Base-by-base conservation (phyloP, 2,113 vertebrate genomes). In the Poeciliopsis prolifica region DNA sequence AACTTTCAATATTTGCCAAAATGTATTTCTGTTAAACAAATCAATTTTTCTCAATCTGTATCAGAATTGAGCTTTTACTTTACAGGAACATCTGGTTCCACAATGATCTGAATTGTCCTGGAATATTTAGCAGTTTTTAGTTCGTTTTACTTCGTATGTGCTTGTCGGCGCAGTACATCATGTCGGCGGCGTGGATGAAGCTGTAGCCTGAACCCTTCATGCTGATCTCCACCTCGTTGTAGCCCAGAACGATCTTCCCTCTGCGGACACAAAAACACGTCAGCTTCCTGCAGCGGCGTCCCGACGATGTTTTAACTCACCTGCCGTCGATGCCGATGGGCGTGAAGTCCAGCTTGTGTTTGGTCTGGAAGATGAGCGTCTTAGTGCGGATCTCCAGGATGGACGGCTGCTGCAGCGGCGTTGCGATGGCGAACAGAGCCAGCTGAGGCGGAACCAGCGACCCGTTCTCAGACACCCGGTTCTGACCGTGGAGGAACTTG, bases 141-240 rank as follows among this genome's bases (percentile, higher is more conserved):
- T 19, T 19, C 44, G 1, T 17, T 1, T 17, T 80, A 96, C 95
- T 94, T 40, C 72, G 90, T 0, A 95, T 0, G 0, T 96, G 95
- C 74, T 89, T 95, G 72, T 96, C 95, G 0, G 95, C 94, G 0
- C 95, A 95, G 92, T 95, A 79, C 94, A 95, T 94, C 93, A 95
- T 86, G 86, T 96, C 96, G 0, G 94, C 95, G 0, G 85, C 84
- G 0, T 96, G 95, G 83, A 96, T 77, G 79, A 96, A 95, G 91
- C 94, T 92, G 86, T 96, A 96, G 0, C 94, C 95, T 0, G 95
- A 95, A 0, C 94, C 94, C 1, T 42, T 89, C 14, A 83, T 88
- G 44, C 88, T 89, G 61, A 96, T 79, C 75, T 96, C 96, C 0
- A 48, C 51, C 10, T 95, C 95, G 0, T 64, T 93, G 91, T 96